phyloP scores from a whole-genome alignment of 2,113 vertebrate species.

The Cynocephalus volans region DNA sequence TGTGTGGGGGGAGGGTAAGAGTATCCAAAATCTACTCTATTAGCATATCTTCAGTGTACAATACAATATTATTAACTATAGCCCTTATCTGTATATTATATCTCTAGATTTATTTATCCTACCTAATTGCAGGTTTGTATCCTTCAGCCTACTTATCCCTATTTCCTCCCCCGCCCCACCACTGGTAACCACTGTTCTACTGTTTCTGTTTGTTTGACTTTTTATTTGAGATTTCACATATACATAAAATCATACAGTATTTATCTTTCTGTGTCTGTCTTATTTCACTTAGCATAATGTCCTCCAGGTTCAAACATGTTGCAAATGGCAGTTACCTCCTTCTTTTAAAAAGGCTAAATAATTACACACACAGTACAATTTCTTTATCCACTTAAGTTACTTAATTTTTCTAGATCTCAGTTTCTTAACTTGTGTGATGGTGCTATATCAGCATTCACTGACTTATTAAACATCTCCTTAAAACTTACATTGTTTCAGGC shows the following conservation, averaged over 20 bases:
- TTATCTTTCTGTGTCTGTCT: background rate
- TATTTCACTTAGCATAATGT: background rate
- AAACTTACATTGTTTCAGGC: background rate
- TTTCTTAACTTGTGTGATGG: slow-evolving; percentile 2
- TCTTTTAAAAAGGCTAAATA: background rate
- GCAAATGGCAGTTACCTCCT: background rate
- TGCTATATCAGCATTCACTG: background rate
- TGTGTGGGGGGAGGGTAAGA: background rate
- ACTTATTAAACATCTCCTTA: background rate
- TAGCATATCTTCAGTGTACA: background rate
- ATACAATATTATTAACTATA: background rate
- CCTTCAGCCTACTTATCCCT: background rate
- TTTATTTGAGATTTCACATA: background rate
- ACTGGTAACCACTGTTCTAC: background rate
- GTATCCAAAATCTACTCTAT: background rate
- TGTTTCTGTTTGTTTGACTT: background rate
- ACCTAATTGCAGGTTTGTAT: background rate
- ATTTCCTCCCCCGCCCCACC: background rate
- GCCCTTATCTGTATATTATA: background rate
- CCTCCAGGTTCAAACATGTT: background rate
- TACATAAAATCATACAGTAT: background rate
- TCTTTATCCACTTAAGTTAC: background rate
- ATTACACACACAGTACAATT: background rate
- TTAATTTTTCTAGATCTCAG: background rate
- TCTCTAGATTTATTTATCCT: background rate